Evolutionary conservation across 1,140 invertebrate genomes (phyloP).

Genomic region (Lepidotrigona ventralis): DNA sequence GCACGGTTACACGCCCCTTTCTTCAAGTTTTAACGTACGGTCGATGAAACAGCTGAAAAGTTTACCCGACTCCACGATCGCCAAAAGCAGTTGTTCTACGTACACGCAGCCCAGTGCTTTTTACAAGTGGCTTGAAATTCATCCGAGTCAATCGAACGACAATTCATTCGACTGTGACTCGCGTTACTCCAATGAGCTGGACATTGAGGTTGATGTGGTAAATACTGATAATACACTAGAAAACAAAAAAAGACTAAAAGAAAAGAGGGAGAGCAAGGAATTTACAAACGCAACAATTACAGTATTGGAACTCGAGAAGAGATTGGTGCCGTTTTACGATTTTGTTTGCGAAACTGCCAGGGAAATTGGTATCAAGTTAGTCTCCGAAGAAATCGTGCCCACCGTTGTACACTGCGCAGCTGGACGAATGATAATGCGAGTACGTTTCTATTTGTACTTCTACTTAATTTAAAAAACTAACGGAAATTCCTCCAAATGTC

Average conservation of each 20-base stretch:
- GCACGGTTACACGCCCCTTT: conserved; percentile 77
- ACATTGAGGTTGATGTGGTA: conserved; percentile 62
- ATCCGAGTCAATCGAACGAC: conserved; percentile 28
- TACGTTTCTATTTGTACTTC: conserved; percentile 36
- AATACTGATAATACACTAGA: conserved; percentile 22
- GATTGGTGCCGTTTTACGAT: conserved; percentile 61
- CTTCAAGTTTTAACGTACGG: background rate
- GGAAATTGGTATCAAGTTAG: conserved; percentile 70
- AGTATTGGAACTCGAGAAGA: conserved; percentile 65
- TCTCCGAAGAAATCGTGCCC: conserved; percentile 71
- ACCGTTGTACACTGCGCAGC: conserved; percentile 69
- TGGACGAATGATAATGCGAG: conserved; percentile 68
- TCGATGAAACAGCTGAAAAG: conserved; percentile 40
- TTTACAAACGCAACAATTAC: conserved; percentile 23
- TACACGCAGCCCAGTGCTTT: conserved; percentile 57
- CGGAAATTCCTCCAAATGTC: background rate
- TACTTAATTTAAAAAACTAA: background rate
- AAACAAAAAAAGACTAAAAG: conserved; percentile 3
- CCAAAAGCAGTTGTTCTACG: conserved; percentile 27
- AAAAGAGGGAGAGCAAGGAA: background rate
- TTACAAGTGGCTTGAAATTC: conserved; percentile 62
- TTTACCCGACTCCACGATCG: conserved; percentile 29
- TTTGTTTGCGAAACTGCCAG: conserved; percentile 70
- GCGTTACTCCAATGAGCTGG: background rate
- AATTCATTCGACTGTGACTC: background rate